phyloP scores from a whole-genome alignment of 2,797 vertebrate species.

The Hydrolagus colliei region DNA sequence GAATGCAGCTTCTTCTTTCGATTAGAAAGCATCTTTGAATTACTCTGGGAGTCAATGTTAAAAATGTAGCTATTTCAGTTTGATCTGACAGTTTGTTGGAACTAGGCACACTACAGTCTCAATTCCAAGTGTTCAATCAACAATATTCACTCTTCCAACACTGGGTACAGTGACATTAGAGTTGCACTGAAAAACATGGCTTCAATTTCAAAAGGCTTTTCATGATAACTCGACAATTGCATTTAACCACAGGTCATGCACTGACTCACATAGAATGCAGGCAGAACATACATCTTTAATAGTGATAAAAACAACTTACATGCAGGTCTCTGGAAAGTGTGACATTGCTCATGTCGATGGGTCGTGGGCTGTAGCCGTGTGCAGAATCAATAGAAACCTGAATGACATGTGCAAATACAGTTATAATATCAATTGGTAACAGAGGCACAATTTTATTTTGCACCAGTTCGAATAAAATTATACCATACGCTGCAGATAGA shows the following conservation, averaged over 20 bases:
- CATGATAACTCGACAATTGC: background rate
- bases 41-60: too few species aligned
- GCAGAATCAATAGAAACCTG: constrained; percentile 80
- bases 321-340: constrained; percentile 84
- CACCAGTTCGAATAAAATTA: background rate
- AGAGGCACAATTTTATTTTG: too few species aligned
- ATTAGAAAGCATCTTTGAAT: too few species aligned
- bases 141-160: too few species aligned
- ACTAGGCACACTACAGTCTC: too few species aligned
- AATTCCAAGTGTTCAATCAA: too few species aligned
- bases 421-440: background rate
- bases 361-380: constrained; percentile 78
- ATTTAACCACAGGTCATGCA: background rate
- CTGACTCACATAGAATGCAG: background rate
- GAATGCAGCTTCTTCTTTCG: too few species aligned
- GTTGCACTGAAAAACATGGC: background rate
- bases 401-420: background rate
- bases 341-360: constrained; percentile 94
- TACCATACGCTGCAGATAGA: background rate
- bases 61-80: too few species aligned
- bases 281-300: background rate
- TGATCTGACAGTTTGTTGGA: too few species aligned
- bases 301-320: constrained; percentile 53
- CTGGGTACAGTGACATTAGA: too few species aligned
- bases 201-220: background rate